Base-by-base conservation (phyloP, 2,113 vertebrate genomes). In the Xiphias gladius region DNA sequence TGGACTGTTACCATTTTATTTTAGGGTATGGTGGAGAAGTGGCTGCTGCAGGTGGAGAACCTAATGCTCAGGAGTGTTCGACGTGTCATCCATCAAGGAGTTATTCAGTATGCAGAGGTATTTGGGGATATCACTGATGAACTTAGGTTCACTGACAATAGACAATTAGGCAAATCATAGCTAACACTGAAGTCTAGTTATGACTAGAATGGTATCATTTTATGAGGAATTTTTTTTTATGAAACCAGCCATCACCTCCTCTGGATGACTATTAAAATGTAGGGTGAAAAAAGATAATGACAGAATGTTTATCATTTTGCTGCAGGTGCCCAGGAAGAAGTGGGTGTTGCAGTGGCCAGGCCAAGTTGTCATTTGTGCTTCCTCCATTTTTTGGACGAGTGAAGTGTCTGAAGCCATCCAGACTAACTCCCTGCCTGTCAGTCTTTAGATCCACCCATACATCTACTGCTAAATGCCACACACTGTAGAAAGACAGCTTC, bases 291-390 rank as follows among this genome's bases (percentile, higher is more conserved):
- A 66, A 28, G 8, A 2, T 26, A 8, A 48, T 52, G 9, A 16
- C 17, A 69, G 26, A 35, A 16, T 14, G 2, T 57, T 67, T 43
- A 68, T 63, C 5, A 48, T 52, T 75, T 52, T 62, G 20, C 63
- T 67, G 55, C 85, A 99, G 97, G 88, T 97, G 75, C 95, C 96
- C 63, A 94, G 95, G 52, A 97, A 96, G 48, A 80, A 92, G 0
- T 99, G 97, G 98, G 98, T 99, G 9, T 93, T 99, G 79, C 94
- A 97, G 89, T 99, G 98, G 97, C 96, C 97, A 30, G 97, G 98
- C 19, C 98, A 99, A 90, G 95, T 98, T 11, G 96, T 99, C 9
- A 97, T 99, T 88, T 99, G 97, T 74, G 96, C 97, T 50, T 99
- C 98, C 26, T 97, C 95, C 78, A 96, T 99, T 85, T 97, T 96